Evolutionary conservation across 2,797 vertebrate genomes (phyloP), one percentile per base, ranked within the genome.

Genomic region (Denticeps clupeoides): DNA sequence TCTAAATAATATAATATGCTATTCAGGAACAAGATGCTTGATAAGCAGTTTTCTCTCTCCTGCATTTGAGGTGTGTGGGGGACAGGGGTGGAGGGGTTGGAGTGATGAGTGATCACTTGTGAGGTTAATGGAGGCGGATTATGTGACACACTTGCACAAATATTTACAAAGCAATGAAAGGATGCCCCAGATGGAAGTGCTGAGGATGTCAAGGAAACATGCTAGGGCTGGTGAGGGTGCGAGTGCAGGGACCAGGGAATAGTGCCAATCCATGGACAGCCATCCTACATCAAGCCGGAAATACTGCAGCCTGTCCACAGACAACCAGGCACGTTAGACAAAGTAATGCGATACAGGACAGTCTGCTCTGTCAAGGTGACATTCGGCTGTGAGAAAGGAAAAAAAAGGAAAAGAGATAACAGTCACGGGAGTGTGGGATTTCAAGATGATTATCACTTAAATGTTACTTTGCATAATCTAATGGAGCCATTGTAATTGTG

Each of bases 201-300:
- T 31, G 33, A 49, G 41, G 13, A 49, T 60, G 15, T 46, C 11
- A 41, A 13, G 51, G 37, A 5, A 15, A 59, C 10, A 41, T 46
- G 19, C 13, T 21, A 47, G 9, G 44, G 41, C 41, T 60, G 32
- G 22, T 40, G 43, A 42, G 23, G 35, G 35, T 21, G 18, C 35
- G 35, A 18, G 33, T 32, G 31, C 5, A 38, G 23, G 5, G 13
- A n/a, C n/a, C 50, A 19, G 53, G 47, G 59, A 69, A 40, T 18
- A 51, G 51, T 56, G 62, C 65, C 67, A 68, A 55, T 35, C 52
- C 25, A 25, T 43, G 40, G 47, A 53, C 28, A 47, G 59, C 55
- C 26, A 41, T 57, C 44, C 45, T 55, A 55, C 38, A 19, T 18
- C 31, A 48, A 56, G 32, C 48, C 51, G 56, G 53, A 53, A 49